Evolutionary conservation across 2,888 invertebrate genomes (phyloP), one percentile per base, ranked within the genome.

Genomic region (Zaprionus lineosus): DNA sequence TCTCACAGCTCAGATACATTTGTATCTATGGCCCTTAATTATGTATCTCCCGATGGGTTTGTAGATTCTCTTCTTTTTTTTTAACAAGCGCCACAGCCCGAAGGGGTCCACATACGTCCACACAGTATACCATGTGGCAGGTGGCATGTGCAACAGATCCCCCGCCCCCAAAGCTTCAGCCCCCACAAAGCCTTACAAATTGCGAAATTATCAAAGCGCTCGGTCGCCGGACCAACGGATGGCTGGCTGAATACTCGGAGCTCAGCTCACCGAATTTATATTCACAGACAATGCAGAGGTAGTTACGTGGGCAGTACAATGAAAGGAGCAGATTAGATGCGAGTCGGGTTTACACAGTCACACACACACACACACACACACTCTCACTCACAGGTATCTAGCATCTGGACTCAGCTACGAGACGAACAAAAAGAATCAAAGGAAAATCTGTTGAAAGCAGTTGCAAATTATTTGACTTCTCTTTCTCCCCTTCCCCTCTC

Each of bases 361-460:
- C 1, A 19, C 43, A 44, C 44, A 33, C 24, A 15, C 3, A 15
- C 15, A 40, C 7, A 14, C 19, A 19, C 40, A 36, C 15, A 26
- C 26, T n/a, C n/a, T n/a, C n/a, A n/a, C n/a, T n/a, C n/a, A n/a
- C n/a, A n/a, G n/a, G n/a, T n/a, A n/a, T n/a, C n/a, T n/a, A n/a
- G n/a, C n/a, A n/a, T n/a, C n/a, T n/a, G n/a, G 3, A 50, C 41
- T 60, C 37, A 37, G 40, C 39, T 46, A 24, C 34, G 34, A 29
- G 33, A 37, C 36, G 24, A 26, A 16, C 41, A 28, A 33, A 15
- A 6, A 52, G 21, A 3, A 18, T 7, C 15, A 34, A 39, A 43
- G 15, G 24, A 50, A 65, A 71, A 28, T 46, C 46, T 61, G 71
- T 48, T 70, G 36, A 65, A 70, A 69, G 39, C 48, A 62, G 65